Evolutionary conservation across 2,113 vertebrate genomes (phyloP), one percentile per base, ranked within the genome.

Genomic region (Oryctolagus cuniculus): DNA sequence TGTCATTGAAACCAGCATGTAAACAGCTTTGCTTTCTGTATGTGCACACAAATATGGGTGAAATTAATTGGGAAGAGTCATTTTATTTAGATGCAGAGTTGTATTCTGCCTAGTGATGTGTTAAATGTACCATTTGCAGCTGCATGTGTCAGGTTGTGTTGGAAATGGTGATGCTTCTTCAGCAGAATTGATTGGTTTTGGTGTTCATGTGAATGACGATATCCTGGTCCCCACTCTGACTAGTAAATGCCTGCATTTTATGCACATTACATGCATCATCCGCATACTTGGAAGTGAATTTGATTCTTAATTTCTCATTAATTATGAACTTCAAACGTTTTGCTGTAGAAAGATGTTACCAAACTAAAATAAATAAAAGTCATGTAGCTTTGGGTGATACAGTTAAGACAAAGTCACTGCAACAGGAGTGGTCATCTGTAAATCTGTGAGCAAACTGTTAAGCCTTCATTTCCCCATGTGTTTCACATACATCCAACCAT

Each of bases 141-240:
- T 91, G 69, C 70, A 66, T 6, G 7, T 79, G 74, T 73, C 87
- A 90, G 87, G 87, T n/a, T n/a, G 95, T 81, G 38, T 63, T 29
- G 15, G 90, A 79, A 72, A 84, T 81, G 72, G 74, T 87, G 34
- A 77, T 89, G 85, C 70, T 95, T 51, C 69, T 96, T 95, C 84
- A 94, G 94, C 73, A 92, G 67, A 80, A 44, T 96, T 77, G 83
- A 17, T 89, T 96, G 88, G 25, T 87, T 97, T 94, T 79, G 79
- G 36, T 90, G 94, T 97, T 87, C 44, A 24, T 77, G 19, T 86
- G 53, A 94, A 88, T 77, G 79, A 49, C 91, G 51, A 66, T 93
- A 94, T 13, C 78, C 69, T 95, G 36, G 38, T 70, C 55, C 38
- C 64, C 61, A 81, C 27, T 82, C 51, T 94, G 58, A 91, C 74